Base-by-base conservation (phyloP, 2,113 vertebrate genomes). In the Tachysurus fulvidraco region DNA sequence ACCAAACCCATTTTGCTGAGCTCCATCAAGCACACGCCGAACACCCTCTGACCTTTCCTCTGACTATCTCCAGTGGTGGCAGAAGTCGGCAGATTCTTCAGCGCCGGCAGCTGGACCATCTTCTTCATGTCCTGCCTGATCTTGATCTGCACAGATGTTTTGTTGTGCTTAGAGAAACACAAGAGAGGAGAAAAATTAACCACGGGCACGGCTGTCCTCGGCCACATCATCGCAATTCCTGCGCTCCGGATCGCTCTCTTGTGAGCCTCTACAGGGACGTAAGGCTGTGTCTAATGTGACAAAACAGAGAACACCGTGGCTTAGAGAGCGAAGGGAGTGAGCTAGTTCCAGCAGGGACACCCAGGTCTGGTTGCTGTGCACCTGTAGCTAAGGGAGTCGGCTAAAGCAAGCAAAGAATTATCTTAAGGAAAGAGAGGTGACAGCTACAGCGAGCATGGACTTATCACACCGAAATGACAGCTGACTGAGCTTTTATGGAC, bases 101-200 rank as follows among this genome's bases (percentile, higher is more conserved):
- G 92, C 14, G 95, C 91, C 73, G 97, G 96, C 86, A 95, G 91
- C 0, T 93, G 92, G 0, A 94, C 96, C 90, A 96, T 95, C 95
- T 94, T 97, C 93, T 97, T 97, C 96, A 98, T 95, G 91, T 98
- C 97, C 92, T 98, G 96, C 90, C 95, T 97, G 83, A 98, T 94
- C 90, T 95, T 97, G 83, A 98, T 94, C 90, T 92, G 95, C 89
- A 95, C 95, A 0, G 96, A 93, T 0, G 96, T 89, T 91, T 95
- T 96, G 93, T 94, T 96, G 94, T 97, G 96, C 97, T 99, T 95
- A 83, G 94, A 92, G 88, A 89, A 93, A 77, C 90, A 91, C 3
- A 96, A 86, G 81, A 92, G 92, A 91, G 91, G 89, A 77, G 54
- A 92, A 81, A 89, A 94, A 86, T 96, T 92, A 93, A 90, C 89